phyloP scores from a whole-genome alignment of 2,797 vertebrate species.

The Perdix hodgsoniae region DNA sequence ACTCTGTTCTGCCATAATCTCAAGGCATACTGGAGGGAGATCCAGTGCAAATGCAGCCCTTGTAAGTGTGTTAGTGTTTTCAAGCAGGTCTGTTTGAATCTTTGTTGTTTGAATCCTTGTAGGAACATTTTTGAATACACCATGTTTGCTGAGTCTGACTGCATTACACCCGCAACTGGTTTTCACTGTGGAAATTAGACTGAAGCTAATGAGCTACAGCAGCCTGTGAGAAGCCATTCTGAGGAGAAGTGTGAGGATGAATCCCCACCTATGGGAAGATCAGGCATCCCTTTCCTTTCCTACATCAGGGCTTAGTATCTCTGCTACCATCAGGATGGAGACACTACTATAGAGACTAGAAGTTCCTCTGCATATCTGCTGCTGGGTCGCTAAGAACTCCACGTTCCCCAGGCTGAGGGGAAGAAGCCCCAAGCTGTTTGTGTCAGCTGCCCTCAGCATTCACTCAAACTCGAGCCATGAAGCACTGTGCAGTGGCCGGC shows the following conservation, averaged over 20 bases:
- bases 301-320: background rate
- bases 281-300: background rate
- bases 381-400: background rate
- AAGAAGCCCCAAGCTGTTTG: background rate
- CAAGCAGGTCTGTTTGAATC: background rate
- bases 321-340: background rate
- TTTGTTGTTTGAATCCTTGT: background rate
- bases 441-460: accelerated
- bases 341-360: background rate
- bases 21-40: background rate
- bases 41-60: background rate
- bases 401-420: background rate
- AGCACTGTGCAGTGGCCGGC: background rate
- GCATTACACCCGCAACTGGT: background rate
- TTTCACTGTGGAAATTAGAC: background rate
- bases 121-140: background rate
- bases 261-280: background rate
- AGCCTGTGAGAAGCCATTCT: background rate
- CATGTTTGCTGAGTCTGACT: background rate
- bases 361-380: background rate
- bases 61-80: background rate
- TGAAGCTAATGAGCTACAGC: background rate
- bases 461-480: background rate
- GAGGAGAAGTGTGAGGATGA: background rate
- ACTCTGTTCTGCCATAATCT: background rate